These are phyloP conservation scores for Cephus sareptanus DNA, from an alignment of 2,888 invertebrate species.

Conservation along the genomic window DNA sequence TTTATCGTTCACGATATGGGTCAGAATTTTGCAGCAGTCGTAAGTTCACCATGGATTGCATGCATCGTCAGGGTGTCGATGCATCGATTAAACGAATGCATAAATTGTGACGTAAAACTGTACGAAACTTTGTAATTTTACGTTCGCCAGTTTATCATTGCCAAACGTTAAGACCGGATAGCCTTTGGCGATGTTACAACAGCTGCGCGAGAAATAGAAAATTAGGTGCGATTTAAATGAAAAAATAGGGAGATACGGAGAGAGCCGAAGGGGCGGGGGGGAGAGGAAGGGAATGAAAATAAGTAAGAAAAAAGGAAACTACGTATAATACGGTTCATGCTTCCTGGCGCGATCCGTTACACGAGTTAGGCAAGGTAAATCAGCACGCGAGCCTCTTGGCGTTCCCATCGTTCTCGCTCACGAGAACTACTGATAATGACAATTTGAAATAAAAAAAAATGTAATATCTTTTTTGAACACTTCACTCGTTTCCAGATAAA, in stretches of 20 bases:
- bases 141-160: not conserved
- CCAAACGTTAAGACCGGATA: not conserved
- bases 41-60: not conserved
- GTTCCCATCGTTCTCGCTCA: not conserved
- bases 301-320: not conserved
- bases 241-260: constrained; percentile 1
- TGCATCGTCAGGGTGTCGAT: not conserved
- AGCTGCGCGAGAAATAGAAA: not conserved
- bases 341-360: not conserved
- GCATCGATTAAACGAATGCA: not conserved
- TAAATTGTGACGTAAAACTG: not conserved
- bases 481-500: not conserved
- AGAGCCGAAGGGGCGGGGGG: not conserved
- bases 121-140: not conserved
- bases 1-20: not conserved
- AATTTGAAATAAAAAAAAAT: not conserved
- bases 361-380: not conserved
- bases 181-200: not conserved
- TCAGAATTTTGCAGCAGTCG: not conserved
- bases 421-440: not conserved
- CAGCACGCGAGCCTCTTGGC: not conserved
- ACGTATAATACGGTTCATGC: not conserved
- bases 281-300: not conserved
- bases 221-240: not conserved
- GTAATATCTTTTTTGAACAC: not conserved